A percentile compares a stretch with the other conserved stretches of the same genome.
Conservation (phyloP, 53 echinoderm and acorn worm genomes). For the Arbacia lixula region DNA sequence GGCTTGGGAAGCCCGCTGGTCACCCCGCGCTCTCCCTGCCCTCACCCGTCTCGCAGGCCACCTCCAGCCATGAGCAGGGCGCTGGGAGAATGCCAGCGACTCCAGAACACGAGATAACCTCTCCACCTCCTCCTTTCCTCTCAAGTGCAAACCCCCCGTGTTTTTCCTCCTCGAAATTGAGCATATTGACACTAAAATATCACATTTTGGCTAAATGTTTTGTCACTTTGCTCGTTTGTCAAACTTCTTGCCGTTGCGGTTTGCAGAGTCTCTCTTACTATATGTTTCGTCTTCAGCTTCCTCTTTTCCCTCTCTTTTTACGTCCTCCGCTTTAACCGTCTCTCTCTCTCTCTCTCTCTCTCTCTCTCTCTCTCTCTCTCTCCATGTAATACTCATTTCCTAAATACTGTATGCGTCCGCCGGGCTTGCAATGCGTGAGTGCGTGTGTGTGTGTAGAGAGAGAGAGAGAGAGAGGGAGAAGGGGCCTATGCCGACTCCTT, state of each 20-base stretch:
- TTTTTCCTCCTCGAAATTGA: conserved; percentile 32
- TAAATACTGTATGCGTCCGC: too few relatives aligned
- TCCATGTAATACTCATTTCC: neutral
- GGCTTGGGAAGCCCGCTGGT: too few relatives aligned
- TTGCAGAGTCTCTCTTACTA: neutral
- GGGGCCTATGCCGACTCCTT: neutral
- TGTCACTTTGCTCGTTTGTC: conserved; percentile 49
- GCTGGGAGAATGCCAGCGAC: too few relatives aligned
- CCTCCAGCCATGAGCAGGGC: too few relatives aligned
- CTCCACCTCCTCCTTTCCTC: conserved; percentile 5
- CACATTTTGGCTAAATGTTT: conserved; percentile 59
- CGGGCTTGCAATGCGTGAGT: too few relatives aligned
- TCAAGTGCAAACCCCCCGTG: conserved; percentile 34
- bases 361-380: neutral
- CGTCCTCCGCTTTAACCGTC: neutral
- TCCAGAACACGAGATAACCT: conserved; percentile 38
- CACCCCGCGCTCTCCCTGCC: too few relatives aligned
- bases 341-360: neutral
- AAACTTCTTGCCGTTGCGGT: conserved; percentile 34
- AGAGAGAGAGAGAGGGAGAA: too few relatives aligned
- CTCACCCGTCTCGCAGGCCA: too few relatives aligned
- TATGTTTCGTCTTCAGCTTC: neutral
- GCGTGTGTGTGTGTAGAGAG: too few relatives aligned
- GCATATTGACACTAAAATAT: conserved; percentile 56
- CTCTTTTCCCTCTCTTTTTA: neutral